These are phyloP conservation scores for Istiophorus platypterus DNA, from an alignment of 2,113 vertebrate genomes.

Conservation along the genomic window DNA sequence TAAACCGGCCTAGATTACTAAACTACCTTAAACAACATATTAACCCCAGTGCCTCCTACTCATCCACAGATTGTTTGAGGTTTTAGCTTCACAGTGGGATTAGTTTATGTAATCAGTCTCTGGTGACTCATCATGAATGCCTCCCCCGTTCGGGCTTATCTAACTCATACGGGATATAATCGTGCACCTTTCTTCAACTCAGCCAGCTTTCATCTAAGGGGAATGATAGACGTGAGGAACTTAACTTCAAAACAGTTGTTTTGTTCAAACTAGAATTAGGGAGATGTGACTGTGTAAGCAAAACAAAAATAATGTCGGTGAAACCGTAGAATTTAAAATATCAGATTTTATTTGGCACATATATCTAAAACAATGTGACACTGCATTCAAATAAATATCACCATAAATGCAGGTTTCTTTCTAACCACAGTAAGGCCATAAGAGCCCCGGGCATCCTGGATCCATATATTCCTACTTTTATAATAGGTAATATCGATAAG, in stretches of 20 bases:
- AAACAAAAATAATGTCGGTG: background rate
- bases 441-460: background rate
- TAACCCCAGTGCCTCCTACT: conserved; percentile 67
- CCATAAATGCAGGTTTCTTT: background rate
- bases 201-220: conserved; percentile 43
- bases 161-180: conserved; percentile 57
- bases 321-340: background rate
- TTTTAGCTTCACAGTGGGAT: conserved; percentile 69
- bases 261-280: background rate
- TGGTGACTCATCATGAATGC: conserved; percentile 72
- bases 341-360: background rate
- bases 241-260: conserved; percentile 1
- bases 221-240: conserved; percentile 30
- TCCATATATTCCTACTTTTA: conserved; percentile 6
- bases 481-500: background rate
- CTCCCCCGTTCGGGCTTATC: conserved; percentile 70
- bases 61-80: conserved; percentile 62
- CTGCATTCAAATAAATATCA: background rate
- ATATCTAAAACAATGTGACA: background rate
- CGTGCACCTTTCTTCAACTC: conserved; percentile 53
- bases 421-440: background rate
- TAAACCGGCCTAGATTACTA: conserved; percentile 57
- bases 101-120: conserved; percentile 76
- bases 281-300: background rate
- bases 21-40: conserved; percentile 68